phyloP scores from a whole-genome alignment of 2,113 vertebrate genomes.

The Anguilla rostrata region DNA sequence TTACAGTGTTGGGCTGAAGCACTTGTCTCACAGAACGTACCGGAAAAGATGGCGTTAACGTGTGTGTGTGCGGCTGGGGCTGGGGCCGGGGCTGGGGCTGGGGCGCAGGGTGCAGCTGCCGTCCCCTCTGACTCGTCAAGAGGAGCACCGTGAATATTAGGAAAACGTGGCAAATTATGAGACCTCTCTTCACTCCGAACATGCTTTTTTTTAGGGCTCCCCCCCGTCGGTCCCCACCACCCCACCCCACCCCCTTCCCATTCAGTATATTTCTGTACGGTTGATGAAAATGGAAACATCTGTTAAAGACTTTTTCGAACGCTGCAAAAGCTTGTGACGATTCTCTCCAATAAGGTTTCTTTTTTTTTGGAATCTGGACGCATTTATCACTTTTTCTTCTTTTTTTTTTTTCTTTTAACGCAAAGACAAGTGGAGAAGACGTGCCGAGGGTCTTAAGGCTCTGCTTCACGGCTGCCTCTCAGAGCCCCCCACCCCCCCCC shows the following conservation, averaged over 20 bases:
- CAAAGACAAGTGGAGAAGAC: neutral
- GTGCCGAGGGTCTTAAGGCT: neutral
- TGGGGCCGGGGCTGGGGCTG: neutral
- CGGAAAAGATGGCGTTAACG: slow-evolving; percentile 2
- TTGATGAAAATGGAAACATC: neutral
- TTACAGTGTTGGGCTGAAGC: neutral
- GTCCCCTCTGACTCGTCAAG: neutral
- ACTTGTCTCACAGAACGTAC: neutral
- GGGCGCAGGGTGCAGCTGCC: neutral
- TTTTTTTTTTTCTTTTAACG: neutral
- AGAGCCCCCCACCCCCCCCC: neutral
- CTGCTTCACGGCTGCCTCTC: no score
- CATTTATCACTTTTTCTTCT: no score
- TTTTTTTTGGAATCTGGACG: neutral
- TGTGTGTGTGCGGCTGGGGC: no score
- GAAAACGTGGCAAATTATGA: neutral
- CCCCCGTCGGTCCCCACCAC: neutral
- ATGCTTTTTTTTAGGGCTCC: neutral
- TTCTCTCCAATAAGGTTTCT: neutral
- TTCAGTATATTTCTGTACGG: neutral
- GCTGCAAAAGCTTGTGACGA: neutral
- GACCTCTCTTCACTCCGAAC: neutral
- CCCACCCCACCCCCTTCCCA: neutral
- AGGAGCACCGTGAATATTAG: neutral
- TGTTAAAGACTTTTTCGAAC: neutral